phyloP scores from a whole-genome alignment of 2,113 vertebrate species.

The Coregonus clupeaformis region DNA sequence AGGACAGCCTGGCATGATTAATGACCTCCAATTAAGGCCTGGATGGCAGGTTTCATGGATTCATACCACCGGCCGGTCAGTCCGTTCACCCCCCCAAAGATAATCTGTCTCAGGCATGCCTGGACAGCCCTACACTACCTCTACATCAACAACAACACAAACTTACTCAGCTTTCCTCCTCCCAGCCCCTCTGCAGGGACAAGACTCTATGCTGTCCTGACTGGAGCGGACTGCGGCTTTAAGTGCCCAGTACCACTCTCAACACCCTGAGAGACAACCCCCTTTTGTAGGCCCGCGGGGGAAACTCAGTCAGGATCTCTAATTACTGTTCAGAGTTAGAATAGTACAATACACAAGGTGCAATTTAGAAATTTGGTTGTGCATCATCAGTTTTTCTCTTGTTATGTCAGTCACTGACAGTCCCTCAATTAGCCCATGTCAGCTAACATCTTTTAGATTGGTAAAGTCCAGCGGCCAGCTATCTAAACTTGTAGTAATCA shows the following conservation, averaged over 20 bases:
- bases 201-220: conserved; percentile 42
- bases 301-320: no score
- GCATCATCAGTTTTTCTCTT: no score
- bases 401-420: no score
- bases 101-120: conserved; percentile 57
- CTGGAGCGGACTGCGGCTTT: not conserved
- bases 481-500: no score
- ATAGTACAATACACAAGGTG: no score
- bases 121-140: conserved; percentile 41
- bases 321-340: no score
- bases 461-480: no score
- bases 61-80: conserved; percentile 55
- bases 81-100: conserved; percentile 47
- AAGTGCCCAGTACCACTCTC: not conserved
- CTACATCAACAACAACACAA: conserved; percentile 61
- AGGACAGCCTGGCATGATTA: conserved; percentile 73
- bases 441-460: no score
- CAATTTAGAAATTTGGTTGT: no score
- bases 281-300: no score
- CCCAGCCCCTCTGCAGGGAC: conserved; percentile 12
- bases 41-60: conserved; percentile 70
- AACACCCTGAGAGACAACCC: not conserved
- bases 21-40: conserved; percentile 75
- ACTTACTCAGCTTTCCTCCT: conserved; percentile 29
- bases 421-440: no score